These are phyloP conservation scores for Microcebus murinus DNA, from an alignment of 2,113 vertebrate genomes.

Conservation along the genomic window DNA sequence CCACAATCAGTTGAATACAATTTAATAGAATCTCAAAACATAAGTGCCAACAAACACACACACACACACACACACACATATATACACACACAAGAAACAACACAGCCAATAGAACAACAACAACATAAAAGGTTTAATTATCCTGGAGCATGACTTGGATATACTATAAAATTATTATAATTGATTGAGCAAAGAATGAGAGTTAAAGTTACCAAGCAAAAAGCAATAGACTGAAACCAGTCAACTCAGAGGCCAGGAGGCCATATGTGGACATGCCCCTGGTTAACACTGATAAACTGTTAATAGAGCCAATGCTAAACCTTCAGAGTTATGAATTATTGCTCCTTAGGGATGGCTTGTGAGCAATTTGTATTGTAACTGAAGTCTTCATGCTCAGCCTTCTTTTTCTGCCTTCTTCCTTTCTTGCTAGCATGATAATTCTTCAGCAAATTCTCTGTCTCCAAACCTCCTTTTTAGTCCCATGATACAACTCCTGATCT, in stretches of 20 bases:
- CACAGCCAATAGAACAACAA: not conserved
- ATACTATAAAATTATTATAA: not conserved
- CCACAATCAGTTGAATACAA: not conserved
- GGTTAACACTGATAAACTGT: conserved; percentile 1
- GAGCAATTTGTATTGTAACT: not conserved
- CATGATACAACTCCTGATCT: not conserved
- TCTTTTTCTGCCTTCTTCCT: not conserved
- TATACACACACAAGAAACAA: not conserved
- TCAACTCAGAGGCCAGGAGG: not conserved
- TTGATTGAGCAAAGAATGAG: conserved; percentile 25
- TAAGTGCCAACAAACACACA: not conserved
- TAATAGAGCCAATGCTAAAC: not conserved
- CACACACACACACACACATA: no score
- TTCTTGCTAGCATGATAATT: not conserved
- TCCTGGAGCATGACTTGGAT: not conserved
- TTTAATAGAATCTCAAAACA: not conserved
- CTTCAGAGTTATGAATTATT: not conserved
- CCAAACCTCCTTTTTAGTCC: not conserved
- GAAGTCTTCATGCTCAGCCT: not conserved
- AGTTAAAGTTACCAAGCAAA: conserved; percentile 27
- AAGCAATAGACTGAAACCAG: not conserved
- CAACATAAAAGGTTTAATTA: not conserved
- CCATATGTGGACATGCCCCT: not conserved
- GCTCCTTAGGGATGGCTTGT: not conserved
- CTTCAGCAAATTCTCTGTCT: not conserved